Base-by-base conservation (phyloP, 2,888 invertebrate genomes). In the Lottia gigantea region DNA sequence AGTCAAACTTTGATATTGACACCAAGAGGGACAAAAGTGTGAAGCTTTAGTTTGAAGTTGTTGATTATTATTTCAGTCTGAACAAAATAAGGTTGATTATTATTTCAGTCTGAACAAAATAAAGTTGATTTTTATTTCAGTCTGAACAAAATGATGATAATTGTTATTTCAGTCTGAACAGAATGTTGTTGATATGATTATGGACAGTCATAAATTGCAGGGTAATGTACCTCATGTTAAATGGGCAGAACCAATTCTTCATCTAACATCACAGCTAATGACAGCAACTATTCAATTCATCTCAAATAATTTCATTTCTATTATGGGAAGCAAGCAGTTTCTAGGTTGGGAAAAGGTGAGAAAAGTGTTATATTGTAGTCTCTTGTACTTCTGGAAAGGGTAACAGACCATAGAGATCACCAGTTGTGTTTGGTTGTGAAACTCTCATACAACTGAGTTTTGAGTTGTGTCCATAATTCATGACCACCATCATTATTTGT, bases 181-280 rank as follows among this genome's bases (percentile, higher is more conserved):
- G 79, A 95, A 93, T 80, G 92, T 97, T 40, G 90, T 97, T 67
- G 95, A 95, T 80, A 93, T 93, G 0, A 92, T 95, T 72, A 91
- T 94, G 85, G 94, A 94, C 73, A 95, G 95, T 86, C 95, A 96
- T 85, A 93, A 94, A 90, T 89, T 94, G 77, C 90, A 93, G 79
- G 92, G 93, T 3, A 93, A 93, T 61, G 90, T 96, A 75, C 94
- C 95, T 12, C 92, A 92, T 74, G 92, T 93, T 62, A 92, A 94
- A 73, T 96, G 96, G 96, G 93, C 95, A 0, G 94, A 94, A 77
- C 91, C 92, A 2, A 93, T 95, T 16, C 93, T 93, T 76, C 92
- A 92, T 74, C 90, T 95, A 86, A 94, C 95, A 40, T 92, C 93
- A 4, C 94, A 94, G 82, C 91, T 97, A 16, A 90, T 95, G 66